Evolutionary conservation across 64 coral and sea anemone species (phyloP).

Genomic region (Porites australiensis): DNA sequence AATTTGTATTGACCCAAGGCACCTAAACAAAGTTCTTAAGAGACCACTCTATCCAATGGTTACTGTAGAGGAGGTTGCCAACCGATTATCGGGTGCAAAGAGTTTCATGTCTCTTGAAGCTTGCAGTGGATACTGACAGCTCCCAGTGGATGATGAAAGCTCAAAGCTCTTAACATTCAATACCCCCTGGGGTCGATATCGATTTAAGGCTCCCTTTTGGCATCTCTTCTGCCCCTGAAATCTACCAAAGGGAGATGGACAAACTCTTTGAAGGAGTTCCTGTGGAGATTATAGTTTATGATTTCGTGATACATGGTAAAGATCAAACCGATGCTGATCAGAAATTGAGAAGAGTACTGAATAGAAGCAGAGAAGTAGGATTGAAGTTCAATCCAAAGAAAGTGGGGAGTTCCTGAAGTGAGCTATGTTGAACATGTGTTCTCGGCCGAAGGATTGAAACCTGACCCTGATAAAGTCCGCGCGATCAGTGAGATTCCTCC

Average conservation of each 20-base stretch:
- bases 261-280: slow-evolving; percentile 48
- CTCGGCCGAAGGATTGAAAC: slow-evolving; percentile 32
- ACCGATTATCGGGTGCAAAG: neutral
- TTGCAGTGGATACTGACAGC: slow-evolving; percentile 2
- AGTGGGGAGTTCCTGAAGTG: slow-evolving; percentile 29
- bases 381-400: slow-evolving; percentile 25
- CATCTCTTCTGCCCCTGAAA: slow-evolving; percentile 15
- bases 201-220: slow-evolving; percentile 39
- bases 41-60: slow-evolving; percentile 34
- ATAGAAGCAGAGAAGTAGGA: neutral
- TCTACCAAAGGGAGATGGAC: slow-evolving; percentile 59
- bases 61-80: slow-evolving; percentile 17
- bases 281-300: slow-evolving; percentile 44
- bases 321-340: neutral
- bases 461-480: slow-evolving; percentile 39
- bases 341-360: neutral
- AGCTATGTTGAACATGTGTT: slow-evolving; percentile 43
- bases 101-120: neutral
- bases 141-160: slow-evolving; percentile 27
- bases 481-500: slow-evolving; percentile 28
- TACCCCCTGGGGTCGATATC: slow-evolving; percentile 25
- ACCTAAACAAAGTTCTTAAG: neutral
- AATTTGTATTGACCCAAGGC: no score
- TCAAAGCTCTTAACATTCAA: slow-evolving; percentile 48
- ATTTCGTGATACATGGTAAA: slow-evolving; percentile 47